Percentiles rank a stretch among this genome's conserved stretches.
Evolutionary conservation across 2,797 vertebrate species (phyloP).

Genomic region (Apodemus agrarius): DNA sequence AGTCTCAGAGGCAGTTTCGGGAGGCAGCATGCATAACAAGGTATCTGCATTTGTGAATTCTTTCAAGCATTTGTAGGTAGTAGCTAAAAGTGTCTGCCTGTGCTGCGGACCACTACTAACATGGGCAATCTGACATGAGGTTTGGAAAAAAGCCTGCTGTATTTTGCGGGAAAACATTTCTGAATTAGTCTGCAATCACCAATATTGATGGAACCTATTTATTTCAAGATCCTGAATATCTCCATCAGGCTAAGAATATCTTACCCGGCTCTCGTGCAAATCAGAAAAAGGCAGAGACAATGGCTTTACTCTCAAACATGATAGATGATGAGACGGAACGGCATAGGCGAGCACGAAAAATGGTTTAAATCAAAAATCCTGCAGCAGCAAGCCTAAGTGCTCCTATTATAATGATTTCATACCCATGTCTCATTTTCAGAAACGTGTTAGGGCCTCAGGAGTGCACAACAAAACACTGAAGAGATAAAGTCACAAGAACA

Average conservation of each 20-base stretch:
- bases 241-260: slow-evolving; percentile 76
- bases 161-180: slow-evolving; percentile 74
- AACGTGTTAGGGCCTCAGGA: slow-evolving; percentile 56
- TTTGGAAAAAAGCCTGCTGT: slow-evolving; percentile 76
- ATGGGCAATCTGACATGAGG: slow-evolving; percentile 74
- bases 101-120: slow-evolving; percentile 68
- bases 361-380: slow-evolving; percentile 76
- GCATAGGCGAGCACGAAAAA: slow-evolving; percentile 64
- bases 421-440: slow-evolving; percentile 74
- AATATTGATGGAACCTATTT: slow-evolving; percentile 80
- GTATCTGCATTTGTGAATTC: slow-evolving; percentile 81
- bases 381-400: slow-evolving; percentile 70
- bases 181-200: slow-evolving; percentile 80
- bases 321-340: slow-evolving; percentile 75
- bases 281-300: slow-evolving; percentile 72
- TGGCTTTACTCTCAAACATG: slow-evolving; percentile 72
- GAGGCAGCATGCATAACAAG: slow-evolving; percentile 82
- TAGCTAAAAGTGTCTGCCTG: slow-evolving; percentile 74
- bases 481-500: slow-evolving; percentile 52
- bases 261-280: slow-evolving; percentile 72
- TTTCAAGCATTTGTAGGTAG: slow-evolving; percentile 82
- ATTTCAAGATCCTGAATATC: slow-evolving; percentile 76
- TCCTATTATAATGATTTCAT: slow-evolving; percentile 77
- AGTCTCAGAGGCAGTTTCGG: slow-evolving; percentile 79
- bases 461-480: slow-evolving; percentile 68